A percentile compares a stretch with the other conserved stretches of the same genome.
These are phyloP conservation scores for Gandaritis pyraliata DNA, from an alignment of 2,888 invertebrate species.

Conservation along the genomic window DNA sequence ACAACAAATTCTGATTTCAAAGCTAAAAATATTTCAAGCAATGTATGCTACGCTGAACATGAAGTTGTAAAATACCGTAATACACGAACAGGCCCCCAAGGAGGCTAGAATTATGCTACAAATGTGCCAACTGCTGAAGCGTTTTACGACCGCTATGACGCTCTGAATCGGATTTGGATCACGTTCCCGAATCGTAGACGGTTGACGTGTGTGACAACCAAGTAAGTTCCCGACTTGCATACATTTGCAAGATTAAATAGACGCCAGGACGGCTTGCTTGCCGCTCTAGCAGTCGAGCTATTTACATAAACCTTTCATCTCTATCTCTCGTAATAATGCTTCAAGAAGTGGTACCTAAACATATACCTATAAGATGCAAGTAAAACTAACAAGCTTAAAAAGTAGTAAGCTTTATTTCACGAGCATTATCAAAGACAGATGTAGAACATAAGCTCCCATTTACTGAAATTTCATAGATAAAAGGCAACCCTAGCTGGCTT, in stretches of 20 bases:
- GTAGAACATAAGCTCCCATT: too few species aligned
- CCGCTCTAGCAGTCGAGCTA: slow-evolving; percentile 59
- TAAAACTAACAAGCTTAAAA: not conserved
- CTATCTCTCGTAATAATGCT: slow-evolving; percentile 41
- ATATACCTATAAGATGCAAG: not conserved
- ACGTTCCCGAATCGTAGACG: slow-evolving; percentile 75
- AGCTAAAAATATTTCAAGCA: slow-evolving; percentile 12
- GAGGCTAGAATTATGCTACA: slow-evolving; percentile 69
- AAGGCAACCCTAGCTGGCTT: not conserved
- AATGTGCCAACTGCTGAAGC: slow-evolving; percentile 78
- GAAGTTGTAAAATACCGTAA: slow-evolving; percentile 56
- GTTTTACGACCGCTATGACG: slow-evolving; percentile 78
- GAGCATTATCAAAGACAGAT: too few species aligned
- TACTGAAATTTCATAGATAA: not conserved
- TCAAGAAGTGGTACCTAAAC: not conserved
- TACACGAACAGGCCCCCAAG: slow-evolving; percentile 41
- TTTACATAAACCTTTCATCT: slow-evolving; percentile 74
- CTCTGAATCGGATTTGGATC: slow-evolving; percentile 80
- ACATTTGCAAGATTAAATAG: slow-evolving; percentile 82
- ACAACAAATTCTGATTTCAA: not conserved
- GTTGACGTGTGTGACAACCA: slow-evolving; percentile 68
- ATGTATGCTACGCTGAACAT: slow-evolving; percentile 26
- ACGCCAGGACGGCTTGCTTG: slow-evolving; percentile 47
- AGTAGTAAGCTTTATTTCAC: too few species aligned
- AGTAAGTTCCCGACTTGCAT: slow-evolving; percentile 75